These are phyloP conservation scores for Mesoligia furuncula DNA, from an alignment of 2,888 invertebrate species.

Conservation along the genomic window DNA sequence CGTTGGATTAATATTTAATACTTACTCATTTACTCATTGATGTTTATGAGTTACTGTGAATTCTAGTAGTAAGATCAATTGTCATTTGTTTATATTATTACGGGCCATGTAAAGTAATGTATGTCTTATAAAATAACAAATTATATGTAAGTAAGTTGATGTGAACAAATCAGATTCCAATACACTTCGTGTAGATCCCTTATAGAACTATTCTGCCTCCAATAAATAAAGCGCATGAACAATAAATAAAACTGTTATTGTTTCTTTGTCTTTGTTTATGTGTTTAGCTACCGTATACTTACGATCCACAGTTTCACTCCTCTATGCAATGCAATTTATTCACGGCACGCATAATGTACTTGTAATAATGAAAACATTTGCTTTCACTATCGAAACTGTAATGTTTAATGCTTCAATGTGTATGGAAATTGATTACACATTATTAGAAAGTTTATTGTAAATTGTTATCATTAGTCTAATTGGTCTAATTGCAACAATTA, in stretches of 20 bases:
- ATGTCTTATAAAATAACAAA: background rate
- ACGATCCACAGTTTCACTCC: constrained; percentile 35
- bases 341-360: constrained; percentile 21
- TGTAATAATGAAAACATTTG: constrained; percentile 29
- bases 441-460: background rate
- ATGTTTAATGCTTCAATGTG: background rate
- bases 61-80: background rate
- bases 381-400: constrained; percentile 45
- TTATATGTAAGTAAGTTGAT: background rate
- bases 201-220: background rate
- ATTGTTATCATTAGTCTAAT: too few species aligned
- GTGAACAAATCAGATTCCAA: constrained; percentile 1
- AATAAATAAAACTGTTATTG: constrained; percentile 39
- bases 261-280: constrained; percentile 30
- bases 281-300: constrained; percentile 2
- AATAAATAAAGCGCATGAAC: background rate
- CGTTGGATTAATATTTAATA: background rate
- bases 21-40: background rate
- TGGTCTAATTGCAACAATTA: background rate
- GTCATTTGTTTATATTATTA: background rate
- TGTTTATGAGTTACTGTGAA: background rate
- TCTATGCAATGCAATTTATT: constrained; percentile 37
- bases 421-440: background rate
- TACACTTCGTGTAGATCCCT: background rate
- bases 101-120: background rate